Base-by-base conservation (phyloP, 1,140 invertebrate species). In the Hylyphantes graminicola region DNA sequence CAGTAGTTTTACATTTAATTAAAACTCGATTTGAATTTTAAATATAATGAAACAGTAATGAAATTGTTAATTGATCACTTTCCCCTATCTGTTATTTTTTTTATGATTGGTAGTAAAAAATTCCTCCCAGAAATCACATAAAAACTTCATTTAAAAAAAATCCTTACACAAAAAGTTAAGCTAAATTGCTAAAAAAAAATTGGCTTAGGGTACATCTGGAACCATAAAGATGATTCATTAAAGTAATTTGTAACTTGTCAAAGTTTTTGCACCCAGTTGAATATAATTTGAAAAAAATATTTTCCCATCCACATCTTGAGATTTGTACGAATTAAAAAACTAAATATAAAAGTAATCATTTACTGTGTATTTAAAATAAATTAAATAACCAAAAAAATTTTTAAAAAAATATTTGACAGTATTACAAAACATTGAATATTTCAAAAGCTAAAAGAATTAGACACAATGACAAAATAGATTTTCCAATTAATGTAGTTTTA, bases 1-100 rank as follows among this genome's bases (percentile, higher is more conserved):
- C 35, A 64, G 55, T 50, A 12, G 55, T 21, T 76, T 57, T 21
- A 53, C 7, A 53, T 76, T 76, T 76, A 76, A 76, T 76, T 76
- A 76, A 76, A 76, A 35, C 55, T 63, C 48, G 19, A 75, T 61
- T 64, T 76, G 50, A 21, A 35, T 63, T 64, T 76, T 19, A 9
- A 50, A 74, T 74, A 7, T 61, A 61, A 35, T 35, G 35, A 35
- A 35, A 35, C 35, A 35, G 35, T 35, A 35, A 35, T 35, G 35
- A 35, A 35, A 35, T 2, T 5, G 35, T 35, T 35, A 35, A 35
- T 35, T 35, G 35, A 35, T 35, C 35, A 35, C 35, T 35, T 35
- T 35, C 5, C 35, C 35, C 35, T 35, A 1, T 35, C 35, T 35
- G 19, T 63, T 63, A 15, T 63, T 63, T 63, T 64, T 64, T 8